Evolutionary conservation across 2,797 vertebrate species (phyloP).

Genomic region (Sebastes iracundus): DNA sequence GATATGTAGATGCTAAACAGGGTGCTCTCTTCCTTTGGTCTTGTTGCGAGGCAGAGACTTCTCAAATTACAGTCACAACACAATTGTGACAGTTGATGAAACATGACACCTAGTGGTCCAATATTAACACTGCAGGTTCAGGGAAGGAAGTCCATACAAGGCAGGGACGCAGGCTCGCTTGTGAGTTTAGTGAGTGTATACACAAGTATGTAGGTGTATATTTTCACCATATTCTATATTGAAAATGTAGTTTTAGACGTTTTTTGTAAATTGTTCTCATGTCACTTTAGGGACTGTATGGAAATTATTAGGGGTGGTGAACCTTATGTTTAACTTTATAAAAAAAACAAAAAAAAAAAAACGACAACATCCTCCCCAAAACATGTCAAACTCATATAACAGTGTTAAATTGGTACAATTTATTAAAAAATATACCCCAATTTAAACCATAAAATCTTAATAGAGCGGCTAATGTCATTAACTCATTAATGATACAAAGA

Average conservation of each 20-base stretch:
- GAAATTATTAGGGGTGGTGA: neutral
- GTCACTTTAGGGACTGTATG: neutral
- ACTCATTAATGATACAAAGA: neutral
- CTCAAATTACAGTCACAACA: conserved; percentile 36
- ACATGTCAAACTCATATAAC: neutral
- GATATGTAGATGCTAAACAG: conserved; percentile 36
- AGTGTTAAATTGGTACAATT: neutral
- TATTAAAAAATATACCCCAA: neutral
- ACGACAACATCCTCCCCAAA: neutral
- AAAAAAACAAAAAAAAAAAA: neutral
- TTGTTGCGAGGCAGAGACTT: neutral
- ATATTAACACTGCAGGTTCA: conserved; percentile 22
- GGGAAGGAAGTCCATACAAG: neutral
- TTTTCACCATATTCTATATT: neutral
- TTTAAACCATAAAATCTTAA: neutral
- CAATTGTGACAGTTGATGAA: conserved; percentile 34
- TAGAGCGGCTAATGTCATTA: neutral
- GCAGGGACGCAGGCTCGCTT: neutral
- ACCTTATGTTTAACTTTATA: neutral
- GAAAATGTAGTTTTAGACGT: neutral
- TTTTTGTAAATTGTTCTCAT: neutral
- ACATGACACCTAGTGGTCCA: conserved; percentile 66
- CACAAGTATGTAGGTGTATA: neutral
- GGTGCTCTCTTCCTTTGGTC: neutral
- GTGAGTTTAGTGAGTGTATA: neutral